phyloP scores from a whole-genome alignment of 35 echinoderm and acorn worm species.

The Lytechinus variegatus region DNA sequence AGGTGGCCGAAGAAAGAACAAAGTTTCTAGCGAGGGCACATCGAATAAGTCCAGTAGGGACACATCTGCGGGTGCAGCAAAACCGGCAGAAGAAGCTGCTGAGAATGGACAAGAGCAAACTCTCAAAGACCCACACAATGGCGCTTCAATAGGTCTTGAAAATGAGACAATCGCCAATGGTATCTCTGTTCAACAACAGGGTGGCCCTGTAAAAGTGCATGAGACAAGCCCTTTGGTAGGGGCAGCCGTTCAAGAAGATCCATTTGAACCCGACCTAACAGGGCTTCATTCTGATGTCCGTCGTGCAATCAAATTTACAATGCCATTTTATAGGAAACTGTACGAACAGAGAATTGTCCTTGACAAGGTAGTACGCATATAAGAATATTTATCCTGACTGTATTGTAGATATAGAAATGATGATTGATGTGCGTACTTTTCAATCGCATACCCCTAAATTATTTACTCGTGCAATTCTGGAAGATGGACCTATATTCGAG shows the following conservation, averaged over 20 bases:
- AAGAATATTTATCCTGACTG: not conserved
- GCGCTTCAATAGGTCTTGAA: not conserved
- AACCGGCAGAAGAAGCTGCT: not conserved
- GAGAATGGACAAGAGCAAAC: not conserved
- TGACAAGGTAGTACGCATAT: conserved; percentile 32
- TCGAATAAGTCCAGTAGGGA: not conserved
- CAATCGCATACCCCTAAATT: not conserved
- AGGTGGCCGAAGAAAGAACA: conserved; percentile 12
- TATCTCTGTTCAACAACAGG: not conserved
- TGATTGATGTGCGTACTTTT: not conserved
- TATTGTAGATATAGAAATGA: not conserved
- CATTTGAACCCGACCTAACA: not conserved
- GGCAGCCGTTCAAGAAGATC: not conserved
- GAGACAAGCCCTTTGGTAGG: not conserved
- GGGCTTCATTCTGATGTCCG: not conserved
- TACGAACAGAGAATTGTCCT: not conserved
- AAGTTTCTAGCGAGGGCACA: not conserved
- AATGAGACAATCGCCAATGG: not conserved
- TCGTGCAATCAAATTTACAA: not conserved
- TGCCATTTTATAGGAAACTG: conserved; percentile 25
- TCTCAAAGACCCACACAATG: not conserved
- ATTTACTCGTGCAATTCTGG: not conserved
- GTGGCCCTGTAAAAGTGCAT: not conserved
- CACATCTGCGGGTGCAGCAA: not conserved
- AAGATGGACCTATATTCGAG: not conserved